Conservation (phyloP, 2,888 invertebrate species). For the Sisyra terminalis region DNA sequence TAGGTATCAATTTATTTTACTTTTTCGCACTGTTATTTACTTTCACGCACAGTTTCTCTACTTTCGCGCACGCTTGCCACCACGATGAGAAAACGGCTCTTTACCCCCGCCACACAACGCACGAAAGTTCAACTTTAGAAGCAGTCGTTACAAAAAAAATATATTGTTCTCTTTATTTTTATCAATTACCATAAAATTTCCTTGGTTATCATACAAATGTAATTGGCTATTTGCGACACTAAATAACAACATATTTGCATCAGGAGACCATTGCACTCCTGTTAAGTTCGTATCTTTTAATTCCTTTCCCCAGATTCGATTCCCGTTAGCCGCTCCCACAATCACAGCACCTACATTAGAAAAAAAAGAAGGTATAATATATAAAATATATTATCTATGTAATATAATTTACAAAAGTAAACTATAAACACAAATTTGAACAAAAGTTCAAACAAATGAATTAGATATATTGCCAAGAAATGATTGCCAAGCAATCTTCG, state of each 20-base stretch:
- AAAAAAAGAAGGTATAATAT: slow-evolving; percentile 6
- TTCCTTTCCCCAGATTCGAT: slow-evolving; percentile 96
- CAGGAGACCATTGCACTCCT: slow-evolving; percentile 94
- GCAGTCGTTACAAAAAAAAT: too few relatives aligned
- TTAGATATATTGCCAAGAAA: slow-evolving; percentile 3
- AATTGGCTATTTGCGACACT: slow-evolving; percentile 82
- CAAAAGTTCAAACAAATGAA: too few relatives aligned
- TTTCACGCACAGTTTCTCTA: too few relatives aligned
- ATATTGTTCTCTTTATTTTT: too few relatives aligned
- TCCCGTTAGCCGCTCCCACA: slow-evolving; percentile 94
- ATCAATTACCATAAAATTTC: slow-evolving; percentile 48
- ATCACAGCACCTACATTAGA: slow-evolving; percentile 61
- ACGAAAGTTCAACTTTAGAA: too few relatives aligned
- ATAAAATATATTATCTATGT: slow-evolving; percentile 7
- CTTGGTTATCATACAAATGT: slow-evolving; percentile 88
- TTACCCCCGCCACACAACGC: too few relatives aligned
- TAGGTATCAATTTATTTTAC: too few relatives aligned
- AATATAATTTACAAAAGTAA: slow-evolving; percentile 1
- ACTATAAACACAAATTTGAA: too few relatives aligned
- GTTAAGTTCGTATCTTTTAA: slow-evolving; percentile 68
- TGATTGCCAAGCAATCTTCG: too few relatives aligned
- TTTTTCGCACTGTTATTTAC: too few relatives aligned
- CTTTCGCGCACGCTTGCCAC: too few relatives aligned
- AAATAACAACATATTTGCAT: slow-evolving; percentile 77
- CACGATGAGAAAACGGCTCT: too few relatives aligned